A percentile compares a stretch with the other conserved stretches of the same genome.
Conservation (phyloP, 2,797 vertebrate species). For the Liparis tanakae region DNA sequence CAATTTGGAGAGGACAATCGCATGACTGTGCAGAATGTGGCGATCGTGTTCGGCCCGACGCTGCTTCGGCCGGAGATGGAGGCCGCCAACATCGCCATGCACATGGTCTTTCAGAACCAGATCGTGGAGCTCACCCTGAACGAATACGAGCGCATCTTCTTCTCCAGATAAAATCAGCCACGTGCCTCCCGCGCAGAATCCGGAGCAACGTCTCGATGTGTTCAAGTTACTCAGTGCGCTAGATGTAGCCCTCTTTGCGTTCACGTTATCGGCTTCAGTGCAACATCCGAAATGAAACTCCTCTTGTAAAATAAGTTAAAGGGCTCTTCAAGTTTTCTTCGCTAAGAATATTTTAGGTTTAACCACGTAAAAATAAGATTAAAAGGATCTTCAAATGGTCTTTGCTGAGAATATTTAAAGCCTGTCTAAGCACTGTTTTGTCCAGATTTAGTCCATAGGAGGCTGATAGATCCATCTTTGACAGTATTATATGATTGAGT, state of each 20-base stretch:
- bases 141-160: constrained; percentile 87
- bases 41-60: constrained; percentile 96
- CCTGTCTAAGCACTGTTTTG: constrained; percentile 42
- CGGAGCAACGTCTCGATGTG: background rate
- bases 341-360: constrained; percentile 38
- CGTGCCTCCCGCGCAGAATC: constrained; percentile 4
- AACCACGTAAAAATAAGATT: constrained; percentile 26
- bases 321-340: constrained; percentile 33
- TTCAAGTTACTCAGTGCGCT: constrained; percentile 20
- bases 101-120: constrained; percentile 98
- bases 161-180: constrained; percentile 55
- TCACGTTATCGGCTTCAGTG: constrained; percentile 41
- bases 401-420: constrained; percentile 40
- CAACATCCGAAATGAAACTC: constrained; percentile 20
- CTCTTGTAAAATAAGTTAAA: constrained; percentile 45
- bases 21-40: constrained; percentile 93
- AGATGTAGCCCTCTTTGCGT: constrained; percentile 23
- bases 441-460: constrained; percentile 34
- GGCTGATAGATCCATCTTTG: constrained; percentile 36
- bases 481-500: constrained; percentile 63
- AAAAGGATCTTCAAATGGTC: constrained; percentile 33
- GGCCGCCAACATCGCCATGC: constrained; percentile 89
- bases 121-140: constrained; percentile 94
- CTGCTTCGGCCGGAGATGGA: constrained; percentile 90
- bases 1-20: constrained; percentile 89